Evolutionary conservation across 2,888 invertebrate genomes (phyloP).

Genomic region (Siphlonurus alternatus): DNA sequence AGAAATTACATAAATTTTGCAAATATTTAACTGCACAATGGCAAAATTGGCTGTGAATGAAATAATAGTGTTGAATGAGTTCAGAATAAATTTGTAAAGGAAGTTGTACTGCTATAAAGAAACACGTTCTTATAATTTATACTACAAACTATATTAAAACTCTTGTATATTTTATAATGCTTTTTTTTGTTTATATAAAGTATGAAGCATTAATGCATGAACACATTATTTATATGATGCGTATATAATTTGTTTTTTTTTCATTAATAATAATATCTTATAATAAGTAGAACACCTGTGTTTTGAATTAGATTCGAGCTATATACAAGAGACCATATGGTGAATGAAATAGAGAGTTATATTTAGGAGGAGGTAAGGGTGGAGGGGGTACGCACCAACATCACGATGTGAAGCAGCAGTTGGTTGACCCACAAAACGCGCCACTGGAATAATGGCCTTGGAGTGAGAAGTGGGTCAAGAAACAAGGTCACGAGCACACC

Average conservation of each 20-base stretch:
- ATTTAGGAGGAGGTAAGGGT: not conserved
- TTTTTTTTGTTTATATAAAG: not conserved
- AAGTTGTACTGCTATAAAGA: too few species aligned
- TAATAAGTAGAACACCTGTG: not conserved
- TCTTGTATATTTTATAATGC: too few species aligned
- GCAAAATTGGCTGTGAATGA: too few species aligned
- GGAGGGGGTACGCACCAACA: not conserved
- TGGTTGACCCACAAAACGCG: not conserved
- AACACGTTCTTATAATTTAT: too few species aligned
- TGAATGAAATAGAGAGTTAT: conserved; percentile 2
- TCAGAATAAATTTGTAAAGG: too few species aligned
- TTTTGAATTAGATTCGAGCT: not conserved
- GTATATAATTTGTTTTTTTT: not conserved
- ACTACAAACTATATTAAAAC: too few species aligned
- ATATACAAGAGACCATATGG: not conserved
- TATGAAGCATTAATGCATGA: too few species aligned
- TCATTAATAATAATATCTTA: not conserved
- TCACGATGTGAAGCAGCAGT: not conserved
- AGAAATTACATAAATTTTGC: too few species aligned
- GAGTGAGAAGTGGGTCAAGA: conserved; percentile 8
- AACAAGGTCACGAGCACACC: conserved; percentile 8
- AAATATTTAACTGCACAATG: too few species aligned
- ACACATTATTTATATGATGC: not conserved
- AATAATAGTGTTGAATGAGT: too few species aligned
- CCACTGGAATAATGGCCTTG: conserved; percentile 9